These are phyloP conservation scores for Rapana venosa DNA, from an alignment of 2,888 invertebrate species.

Conservation along the genomic window DNA sequence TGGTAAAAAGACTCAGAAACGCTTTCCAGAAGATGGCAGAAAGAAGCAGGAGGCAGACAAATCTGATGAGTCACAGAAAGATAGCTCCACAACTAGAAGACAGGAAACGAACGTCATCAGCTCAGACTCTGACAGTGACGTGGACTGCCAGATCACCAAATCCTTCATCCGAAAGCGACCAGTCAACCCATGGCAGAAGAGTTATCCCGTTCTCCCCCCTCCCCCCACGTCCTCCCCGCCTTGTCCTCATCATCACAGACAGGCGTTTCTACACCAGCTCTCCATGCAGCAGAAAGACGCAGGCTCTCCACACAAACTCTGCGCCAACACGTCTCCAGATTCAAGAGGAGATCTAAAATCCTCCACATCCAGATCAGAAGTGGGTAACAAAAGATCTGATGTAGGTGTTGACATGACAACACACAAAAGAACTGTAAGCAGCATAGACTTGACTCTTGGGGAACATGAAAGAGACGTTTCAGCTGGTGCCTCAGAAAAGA, in stretches of 20 bases:
- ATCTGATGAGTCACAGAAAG: not conserved
- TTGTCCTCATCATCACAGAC: no score
- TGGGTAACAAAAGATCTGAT: not conserved
- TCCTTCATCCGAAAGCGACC: not conserved
- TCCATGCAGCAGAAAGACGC: not conserved
- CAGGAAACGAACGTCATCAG: slow-evolving; percentile 15
- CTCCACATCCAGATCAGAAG: no score
- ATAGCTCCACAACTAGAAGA: not conserved
- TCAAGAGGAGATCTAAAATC: not conserved
- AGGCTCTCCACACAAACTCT: not conserved
- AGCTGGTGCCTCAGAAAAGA: not conserved
- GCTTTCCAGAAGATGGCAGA: not conserved
- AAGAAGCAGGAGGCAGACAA: not conserved
- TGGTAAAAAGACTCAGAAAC: not conserved
- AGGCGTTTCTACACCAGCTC: no score
- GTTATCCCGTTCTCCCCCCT: not conserved
- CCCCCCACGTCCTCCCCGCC: not conserved
- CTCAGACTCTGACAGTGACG: slow-evolving; percentile 27
- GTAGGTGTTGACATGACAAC: not conserved
- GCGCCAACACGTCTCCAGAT: not conserved
- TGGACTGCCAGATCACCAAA: slow-evolving; percentile 24
- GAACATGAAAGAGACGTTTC: slow-evolving; percentile 1
- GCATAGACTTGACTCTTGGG: not conserved
- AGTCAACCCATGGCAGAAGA: slow-evolving; percentile 14
- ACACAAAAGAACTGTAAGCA: not conserved